Conservation (phyloP, 2,888 invertebrate genomes). For the Trissolcus japonicus region DNA sequence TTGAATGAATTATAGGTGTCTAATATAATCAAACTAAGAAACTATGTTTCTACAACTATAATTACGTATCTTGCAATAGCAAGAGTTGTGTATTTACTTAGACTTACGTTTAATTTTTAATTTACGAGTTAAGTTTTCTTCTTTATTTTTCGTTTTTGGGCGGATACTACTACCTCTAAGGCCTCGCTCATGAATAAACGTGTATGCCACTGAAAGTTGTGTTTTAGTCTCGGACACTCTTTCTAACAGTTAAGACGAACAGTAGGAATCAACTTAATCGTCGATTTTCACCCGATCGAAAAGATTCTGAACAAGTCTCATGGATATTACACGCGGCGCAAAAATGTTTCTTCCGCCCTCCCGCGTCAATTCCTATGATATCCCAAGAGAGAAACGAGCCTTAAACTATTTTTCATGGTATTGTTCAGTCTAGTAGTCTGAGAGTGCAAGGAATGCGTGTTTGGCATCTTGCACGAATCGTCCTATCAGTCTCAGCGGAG, state of each 20-base stretch:
- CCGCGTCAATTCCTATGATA: conserved; percentile 33
- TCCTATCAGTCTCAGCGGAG: conserved; percentile 58
- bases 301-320: conserved; percentile 51
- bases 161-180: conserved; percentile 76
- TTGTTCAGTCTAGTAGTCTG: conserved; percentile 55
- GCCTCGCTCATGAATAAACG: conserved; percentile 73
- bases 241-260: conserved; percentile 66
- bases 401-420: conserved; percentile 34
- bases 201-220: conserved; percentile 58
- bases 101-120: conserved; percentile 58
- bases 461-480: conserved; percentile 27
- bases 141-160: conserved; percentile 62
- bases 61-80: conserved; percentile 64
- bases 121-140: conserved; percentile 58
- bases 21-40: conserved; percentile 64
- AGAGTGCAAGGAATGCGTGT: conserved; percentile 35
- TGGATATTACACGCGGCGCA: not conserved
- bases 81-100: conserved; percentile 9
- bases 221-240: conserved; percentile 71
- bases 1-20: conserved; percentile 43
- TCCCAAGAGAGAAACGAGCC: conserved; percentile 27
- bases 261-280: conserved; percentile 61
- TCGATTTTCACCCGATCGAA: conserved; percentile 60
- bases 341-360: not conserved
- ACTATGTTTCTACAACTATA: conserved; percentile 66